A percentile compares a stretch with the other conserved stretches of the same genome.
These are phyloP conservation scores for Trichogramma pretiosum DNA, from an alignment of 1,140 invertebrate species.

Conservation along the genomic window DNA sequence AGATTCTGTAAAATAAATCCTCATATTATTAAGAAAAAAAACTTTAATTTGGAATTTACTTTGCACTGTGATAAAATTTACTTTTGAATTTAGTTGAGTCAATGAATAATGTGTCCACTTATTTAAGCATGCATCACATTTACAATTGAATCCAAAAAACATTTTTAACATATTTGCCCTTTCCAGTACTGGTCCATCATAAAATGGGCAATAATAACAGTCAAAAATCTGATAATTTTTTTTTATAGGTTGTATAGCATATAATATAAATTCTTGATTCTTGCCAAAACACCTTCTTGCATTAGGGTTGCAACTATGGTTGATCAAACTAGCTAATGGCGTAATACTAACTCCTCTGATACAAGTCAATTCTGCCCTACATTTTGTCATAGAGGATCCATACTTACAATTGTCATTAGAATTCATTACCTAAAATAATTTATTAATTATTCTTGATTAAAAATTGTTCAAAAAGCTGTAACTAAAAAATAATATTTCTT, in stretches of 20 bases:
- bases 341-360: slow-evolving; percentile 1
- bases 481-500: not conserved
- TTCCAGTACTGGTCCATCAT: not conserved
- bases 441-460: not conserved
- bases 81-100: not conserved
- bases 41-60: not conserved
- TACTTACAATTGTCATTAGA: not conserved
- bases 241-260: slow-evolving; percentile 4
- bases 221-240: slow-evolving; percentile 7
- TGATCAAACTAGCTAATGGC: slow-evolving; percentile 5
- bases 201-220: not conserved
- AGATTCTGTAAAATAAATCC: not conserved
- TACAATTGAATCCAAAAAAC: not conserved
- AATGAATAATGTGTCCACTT: not conserved
- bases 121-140: slow-evolving; percentile 2
- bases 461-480: not conserved
- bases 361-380: slow-evolving; percentile 1
- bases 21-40: not conserved
- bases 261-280: slow-evolving; percentile 1
- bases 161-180: not conserved
- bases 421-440: slow-evolving; percentile 1
- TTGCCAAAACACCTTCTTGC: slow-evolving; percentile 1
- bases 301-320: slow-evolving; percentile 6
- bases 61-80: not conserved
- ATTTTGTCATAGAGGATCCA: not conserved